These are phyloP conservation scores for Megalopta genalis DNA, from an alignment of 1,140 invertebrate species.

Conservation along the genomic window DNA sequence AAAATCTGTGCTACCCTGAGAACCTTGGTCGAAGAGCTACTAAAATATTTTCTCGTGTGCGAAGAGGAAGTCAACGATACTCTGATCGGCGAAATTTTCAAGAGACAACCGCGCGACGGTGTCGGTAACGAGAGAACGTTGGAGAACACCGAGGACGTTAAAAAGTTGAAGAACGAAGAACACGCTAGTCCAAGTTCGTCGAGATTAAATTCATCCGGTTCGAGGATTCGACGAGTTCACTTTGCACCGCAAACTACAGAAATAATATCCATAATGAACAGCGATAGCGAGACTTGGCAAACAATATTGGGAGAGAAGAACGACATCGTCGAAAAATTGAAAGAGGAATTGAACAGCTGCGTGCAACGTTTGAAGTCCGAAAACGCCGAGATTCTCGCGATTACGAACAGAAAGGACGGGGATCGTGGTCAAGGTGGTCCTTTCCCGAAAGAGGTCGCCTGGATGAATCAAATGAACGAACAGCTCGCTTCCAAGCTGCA, in stretches of 20 bases:
- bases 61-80: slow-evolving; percentile 89
- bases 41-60: slow-evolving; percentile 86
- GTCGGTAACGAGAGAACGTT: slow-evolving; percentile 24
- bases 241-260: slow-evolving; percentile 85
- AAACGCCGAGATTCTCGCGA: slow-evolving; percentile 83
- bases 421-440: slow-evolving; percentile 26
- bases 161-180: background rate
- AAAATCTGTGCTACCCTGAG: slow-evolving; percentile 82
- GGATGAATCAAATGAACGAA: slow-evolving; percentile 62
- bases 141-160: slow-evolving; percentile 21
- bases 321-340: slow-evolving; percentile 82
- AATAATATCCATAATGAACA: slow-evolving; percentile 83
- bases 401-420: slow-evolving; percentile 30
- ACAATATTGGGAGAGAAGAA: slow-evolving; percentile 73
- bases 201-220: background rate
- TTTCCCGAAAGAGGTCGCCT: slow-evolving; percentile 57
- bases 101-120: slow-evolving; percentile 68
- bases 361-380: slow-evolving; percentile 84
- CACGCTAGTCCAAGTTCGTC: background rate
- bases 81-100: slow-evolving; percentile 84
- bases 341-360: slow-evolving; percentile 83
- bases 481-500: slow-evolving; percentile 74
- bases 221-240: slow-evolving; percentile 81
- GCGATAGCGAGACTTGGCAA: slow-evolving; percentile 74
- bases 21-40: slow-evolving; percentile 83